Evolutionary conservation across 2,888 invertebrate species (phyloP), one percentile per base, ranked within the genome.

Genomic region (Ernsta delagoae): DNA sequence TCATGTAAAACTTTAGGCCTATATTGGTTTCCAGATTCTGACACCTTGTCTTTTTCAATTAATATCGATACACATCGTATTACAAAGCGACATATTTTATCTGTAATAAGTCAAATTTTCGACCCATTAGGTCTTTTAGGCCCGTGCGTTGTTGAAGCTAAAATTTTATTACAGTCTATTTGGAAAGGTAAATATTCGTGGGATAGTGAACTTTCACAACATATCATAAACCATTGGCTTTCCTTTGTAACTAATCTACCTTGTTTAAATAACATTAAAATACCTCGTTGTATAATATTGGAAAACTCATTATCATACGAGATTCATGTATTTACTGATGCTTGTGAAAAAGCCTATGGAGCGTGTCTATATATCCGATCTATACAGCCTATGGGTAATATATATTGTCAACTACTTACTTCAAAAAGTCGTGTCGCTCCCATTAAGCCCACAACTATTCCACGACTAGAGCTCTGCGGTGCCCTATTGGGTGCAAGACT

Each of bases 251-350:
- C n/a, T n/a, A n/a, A n/a, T n/a, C n/a, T n/a, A n/a, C n/a, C n/a
- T n/a, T n/a, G n/a, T n/a, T n/a, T n/a, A n/a, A n/a, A n/a, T n/a
- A n/a, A n/a, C n/a, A n/a, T n/a, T n/a, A n/a, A n/a, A n/a, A n/a
- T n/a, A n/a, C 76, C 78, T 5, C 73, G 79, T n/a, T n/a, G n/a
- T n/a, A n/a, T n/a, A n/a, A n/a, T n/a, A n/a, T n/a, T n/a, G n/a
- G n/a, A n/a, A n/a, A n/a, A n/a, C n/a, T n/a, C n/a, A n/a, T n/a
- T n/a, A n/a, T n/a, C n/a, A n/a, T n/a, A n/a, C n/a, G 75, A 80
- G 65, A 3, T 81, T 1, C 79, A 79, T 65, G 53, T 72, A 0
- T 81, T 79, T 63, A 63, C 74, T 11, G 79, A 79, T 31, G 74
- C 78, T 0, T 77, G 76, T 0, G 73, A 78, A 56, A 11, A 9